These are phyloP conservation scores for Unio delphinus DNA, from an alignment of 2,888 invertebrate genomes.

Conservation along the genomic window DNA sequence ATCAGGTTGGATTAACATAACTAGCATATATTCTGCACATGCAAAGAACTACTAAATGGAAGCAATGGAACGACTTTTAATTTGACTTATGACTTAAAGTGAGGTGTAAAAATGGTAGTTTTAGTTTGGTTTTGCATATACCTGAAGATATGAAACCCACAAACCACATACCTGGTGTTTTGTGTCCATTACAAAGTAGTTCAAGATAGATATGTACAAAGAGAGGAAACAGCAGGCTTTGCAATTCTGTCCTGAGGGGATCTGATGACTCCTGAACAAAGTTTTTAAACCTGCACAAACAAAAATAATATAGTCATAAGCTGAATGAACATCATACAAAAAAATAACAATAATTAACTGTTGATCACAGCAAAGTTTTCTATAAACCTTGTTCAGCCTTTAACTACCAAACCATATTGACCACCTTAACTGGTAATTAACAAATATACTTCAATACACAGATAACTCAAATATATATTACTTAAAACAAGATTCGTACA, in stretches of 20 bases:
- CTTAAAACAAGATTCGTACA: no score
- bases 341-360: no score
- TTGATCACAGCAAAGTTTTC: no score
- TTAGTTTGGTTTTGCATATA: not conserved
- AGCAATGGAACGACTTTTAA: not conserved
- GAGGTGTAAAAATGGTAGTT: not conserved
- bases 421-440: no score
- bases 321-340: not conserved
- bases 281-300: conserved; percentile 52
- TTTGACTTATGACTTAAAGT: not conserved
- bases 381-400: no score
- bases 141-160: not conserved
- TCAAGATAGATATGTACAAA: conserved; percentile 90
- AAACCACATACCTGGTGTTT: conserved; percentile 71
- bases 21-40: no score
- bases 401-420: no score
- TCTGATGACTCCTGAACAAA: conserved; percentile 77
- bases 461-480: no score
- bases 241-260: conserved; percentile 80
- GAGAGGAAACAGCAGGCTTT: conserved; percentile 83
- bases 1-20: no score
- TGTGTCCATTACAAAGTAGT: conserved; percentile 81
- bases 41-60: not conserved
- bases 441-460: no score
- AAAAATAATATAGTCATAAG: no score